Base-by-base conservation (phyloP, 1,140 invertebrate genomes). In the Nebria ingens region DNA sequence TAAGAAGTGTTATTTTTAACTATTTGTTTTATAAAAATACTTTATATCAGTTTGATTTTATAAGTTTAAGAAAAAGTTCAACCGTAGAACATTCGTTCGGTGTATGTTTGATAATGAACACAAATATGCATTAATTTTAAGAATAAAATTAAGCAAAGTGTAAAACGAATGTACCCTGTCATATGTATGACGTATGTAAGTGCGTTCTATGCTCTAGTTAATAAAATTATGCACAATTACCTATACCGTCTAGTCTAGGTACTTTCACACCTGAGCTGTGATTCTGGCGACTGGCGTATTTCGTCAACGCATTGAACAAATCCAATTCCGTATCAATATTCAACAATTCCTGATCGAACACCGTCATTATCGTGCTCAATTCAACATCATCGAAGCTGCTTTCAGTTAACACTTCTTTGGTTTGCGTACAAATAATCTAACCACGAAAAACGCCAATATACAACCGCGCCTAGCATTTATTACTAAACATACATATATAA, bases 331-430 rank as follows among this genome's bases (percentile, higher is more conserved):
- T 85, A 54, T 78, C 76, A 29, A 91, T 80, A 62, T 83, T 81
- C 9, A 91, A 67, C 45, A 80, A 73, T 15, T 87, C 80, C 57
- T 87, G 79, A 22, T 87, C 83, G 51, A 91, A 78, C 22, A 91
- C 79, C 2, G 81, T 83, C 25, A 85, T 73, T 6, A 92, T 67
- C 1, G 87, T 91, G 15, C 76, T 79, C 1, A 84, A 64, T 59
- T 87, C 85, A 2, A 87, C 78, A 53, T 90, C 86, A 53, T 84
- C 77, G 73, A 90, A 90, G 59, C 81, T 84, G 17, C 78, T 73
- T 66, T 88, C 84, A 22, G 76, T 78, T 9, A 92, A 63, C 1
- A 91, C 82, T 59, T 88, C 82, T 38, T 79, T 76, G 0, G 89
- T 91, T 62, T 85, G 79, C n/a, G 79, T 79, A 54, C 81, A 81